phyloP scores from a whole-genome alignment of 2,888 invertebrate species.

The Plagodis pulveraria region DNA sequence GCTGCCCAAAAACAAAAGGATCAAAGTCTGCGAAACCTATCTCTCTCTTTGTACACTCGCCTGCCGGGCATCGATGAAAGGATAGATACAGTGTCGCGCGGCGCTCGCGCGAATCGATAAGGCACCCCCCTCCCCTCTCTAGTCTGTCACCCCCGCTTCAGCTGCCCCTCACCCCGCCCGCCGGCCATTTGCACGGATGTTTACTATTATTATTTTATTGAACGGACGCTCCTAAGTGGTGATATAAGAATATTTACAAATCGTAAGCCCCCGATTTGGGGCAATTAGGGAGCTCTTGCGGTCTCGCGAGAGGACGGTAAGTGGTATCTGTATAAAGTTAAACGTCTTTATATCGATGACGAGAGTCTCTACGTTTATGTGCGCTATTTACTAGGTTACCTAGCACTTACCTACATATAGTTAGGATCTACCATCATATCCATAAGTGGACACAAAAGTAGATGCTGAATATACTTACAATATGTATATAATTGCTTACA shows the following conservation, averaged over 20 bases:
- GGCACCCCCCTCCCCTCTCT: slow-evolving; percentile 48
- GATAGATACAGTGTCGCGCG: slow-evolving; percentile 84
- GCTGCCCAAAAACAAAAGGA: slow-evolving; percentile 86
- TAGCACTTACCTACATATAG: too few relatives aligned
- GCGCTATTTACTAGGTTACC: too few relatives aligned
- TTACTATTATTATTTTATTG: slow-evolving; percentile 85
- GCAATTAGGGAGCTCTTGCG: slow-evolving; percentile 55
- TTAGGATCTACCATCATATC: too few relatives aligned
- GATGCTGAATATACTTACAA: too few relatives aligned
- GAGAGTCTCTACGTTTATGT: background rate
- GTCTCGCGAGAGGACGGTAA: slow-evolving; percentile 34
- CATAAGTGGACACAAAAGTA: too few relatives aligned
- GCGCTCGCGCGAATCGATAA: slow-evolving; percentile 83
- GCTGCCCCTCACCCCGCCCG: slow-evolving; percentile 54
- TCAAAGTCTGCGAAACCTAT: slow-evolving; percentile 85
- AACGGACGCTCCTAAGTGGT: slow-evolving; percentile 78
- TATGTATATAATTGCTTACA: too few relatives aligned
- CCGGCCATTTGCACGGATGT: slow-evolving; percentile 85
- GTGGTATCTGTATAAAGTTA: slow-evolving; percentile 37
- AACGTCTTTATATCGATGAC: slow-evolving; percentile 30
- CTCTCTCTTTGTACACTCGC: slow-evolving; percentile 84
- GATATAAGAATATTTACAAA: slow-evolving; percentile 78
- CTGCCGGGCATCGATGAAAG: slow-evolving; percentile 83
- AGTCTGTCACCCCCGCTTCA: slow-evolving; percentile 53
- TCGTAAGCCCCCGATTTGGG: slow-evolving; percentile 61